These are phyloP conservation scores for Mormyrops attenuatus DNA, from an alignment of 2,797 vertebrate species.

Conservation along the genomic window DNA sequence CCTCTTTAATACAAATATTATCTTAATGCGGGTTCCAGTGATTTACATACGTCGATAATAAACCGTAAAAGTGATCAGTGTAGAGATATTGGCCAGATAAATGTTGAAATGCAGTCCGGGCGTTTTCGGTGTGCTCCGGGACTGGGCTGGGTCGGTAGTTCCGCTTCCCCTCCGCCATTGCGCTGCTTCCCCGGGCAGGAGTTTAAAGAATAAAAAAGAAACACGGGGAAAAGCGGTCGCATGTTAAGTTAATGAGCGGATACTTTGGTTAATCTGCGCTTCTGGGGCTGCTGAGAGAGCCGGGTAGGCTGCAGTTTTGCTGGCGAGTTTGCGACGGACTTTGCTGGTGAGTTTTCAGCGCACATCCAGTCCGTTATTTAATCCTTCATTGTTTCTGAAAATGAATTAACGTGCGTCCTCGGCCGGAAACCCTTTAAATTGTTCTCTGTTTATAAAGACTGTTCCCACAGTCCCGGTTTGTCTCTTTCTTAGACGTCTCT, in stretches of 20 bases:
- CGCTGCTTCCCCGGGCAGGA: conserved; percentile 51
- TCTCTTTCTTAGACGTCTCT: background rate
- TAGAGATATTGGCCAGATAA: background rate
- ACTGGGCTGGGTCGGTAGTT: conserved; percentile 52
- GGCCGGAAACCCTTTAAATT: background rate
- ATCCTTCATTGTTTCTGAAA: background rate
- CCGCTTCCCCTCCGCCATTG: conserved; percentile 65
- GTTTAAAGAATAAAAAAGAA: conserved; percentile 38
- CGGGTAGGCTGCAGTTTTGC: background rate
- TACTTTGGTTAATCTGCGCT: background rate
- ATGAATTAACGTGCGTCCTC: background rate
- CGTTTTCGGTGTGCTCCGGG: conserved; percentile 7
- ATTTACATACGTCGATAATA: background rate
- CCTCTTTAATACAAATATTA: background rate
- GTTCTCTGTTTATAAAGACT: background rate
- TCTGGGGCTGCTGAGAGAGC: no score
- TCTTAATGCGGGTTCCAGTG: background rate
- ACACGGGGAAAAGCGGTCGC: background rate
- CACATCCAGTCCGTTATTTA: conserved; percentile 1
- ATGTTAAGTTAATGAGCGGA: background rate
- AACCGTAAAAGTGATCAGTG: background rate
- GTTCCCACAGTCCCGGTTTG: no score
- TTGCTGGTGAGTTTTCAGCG: conserved; percentile 23
- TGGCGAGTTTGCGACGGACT: conserved; percentile 18
- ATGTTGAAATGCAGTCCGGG: background rate